These are phyloP conservation scores for Carassius gibelio DNA, from an alignment of 2,113 vertebrate genomes.

Conservation along the genomic window DNA sequence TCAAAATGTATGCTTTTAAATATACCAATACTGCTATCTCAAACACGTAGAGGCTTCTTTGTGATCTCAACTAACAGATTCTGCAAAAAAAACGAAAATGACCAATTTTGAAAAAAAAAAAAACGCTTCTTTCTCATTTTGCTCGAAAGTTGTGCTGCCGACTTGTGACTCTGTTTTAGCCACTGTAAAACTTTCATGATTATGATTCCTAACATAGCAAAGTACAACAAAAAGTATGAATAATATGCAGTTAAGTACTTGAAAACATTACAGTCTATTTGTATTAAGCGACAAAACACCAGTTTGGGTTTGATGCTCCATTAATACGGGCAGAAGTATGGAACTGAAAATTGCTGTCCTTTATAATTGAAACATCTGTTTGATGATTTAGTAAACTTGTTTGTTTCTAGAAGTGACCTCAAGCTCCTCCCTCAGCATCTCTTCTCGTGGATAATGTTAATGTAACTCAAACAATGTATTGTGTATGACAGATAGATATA, in stretches of 20 bases:
- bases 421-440: not conserved
- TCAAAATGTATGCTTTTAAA: too few relatives aligned
- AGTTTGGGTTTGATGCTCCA: not conserved
- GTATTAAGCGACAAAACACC: not conserved
- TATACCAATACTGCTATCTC: too few relatives aligned
- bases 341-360: too few relatives aligned
- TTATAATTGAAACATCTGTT: not conserved
- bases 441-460: not conserved
- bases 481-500: not conserved
- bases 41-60: too few relatives aligned
- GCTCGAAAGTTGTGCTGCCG: too few relatives aligned
- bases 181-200: not conserved
- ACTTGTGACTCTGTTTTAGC: too few relatives aligned
- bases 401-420: not conserved
- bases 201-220: not conserved
- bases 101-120: too few relatives aligned
- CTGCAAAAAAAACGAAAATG: too few relatives aligned
- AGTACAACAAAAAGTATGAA: not conserved
- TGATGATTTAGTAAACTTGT: not conserved
- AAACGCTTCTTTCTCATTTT: too few relatives aligned
- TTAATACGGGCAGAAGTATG: too few relatives aligned
- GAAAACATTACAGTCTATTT: not conserved
- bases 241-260: not conserved
- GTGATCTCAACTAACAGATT: too few relatives aligned
- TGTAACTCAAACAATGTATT: slow-evolving; percentile 5